Conservation (phyloP, 64 coral and sea anemone species). For the Actinia tenebrosa region DNA sequence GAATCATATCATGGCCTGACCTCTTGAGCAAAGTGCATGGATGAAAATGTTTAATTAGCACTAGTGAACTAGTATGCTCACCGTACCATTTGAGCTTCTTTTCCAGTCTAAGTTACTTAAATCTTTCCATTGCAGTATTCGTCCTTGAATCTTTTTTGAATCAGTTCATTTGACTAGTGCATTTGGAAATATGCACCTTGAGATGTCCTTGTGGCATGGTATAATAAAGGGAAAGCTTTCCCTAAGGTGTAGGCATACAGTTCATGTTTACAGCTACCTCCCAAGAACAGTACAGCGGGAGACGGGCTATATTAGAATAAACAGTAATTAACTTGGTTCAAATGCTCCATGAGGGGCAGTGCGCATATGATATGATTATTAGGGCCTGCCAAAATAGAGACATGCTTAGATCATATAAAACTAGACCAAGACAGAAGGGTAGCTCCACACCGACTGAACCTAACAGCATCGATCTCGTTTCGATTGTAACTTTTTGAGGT, state of each 20-base stretch:
- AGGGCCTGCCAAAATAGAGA: no score
- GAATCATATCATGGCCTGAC: no score
- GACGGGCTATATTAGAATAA: not conserved
- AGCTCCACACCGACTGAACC: not conserved
- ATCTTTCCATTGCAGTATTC: no score
- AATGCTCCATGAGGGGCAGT: not conserved
- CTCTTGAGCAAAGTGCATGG: no score
- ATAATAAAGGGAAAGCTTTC: not conserved
- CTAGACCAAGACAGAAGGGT: not conserved
- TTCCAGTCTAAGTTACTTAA: no score
- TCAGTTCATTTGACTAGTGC: not conserved
- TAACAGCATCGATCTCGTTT: not conserved
- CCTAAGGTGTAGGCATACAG: not conserved
- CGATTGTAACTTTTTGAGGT: not conserved
- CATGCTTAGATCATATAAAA: no score
- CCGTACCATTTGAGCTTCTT: no score
- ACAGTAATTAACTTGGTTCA: not conserved
- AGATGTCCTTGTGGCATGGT: not conserved
- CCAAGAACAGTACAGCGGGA: not conserved
- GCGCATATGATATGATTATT: no score
- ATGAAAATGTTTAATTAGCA: no score
- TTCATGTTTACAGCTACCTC: not conserved
- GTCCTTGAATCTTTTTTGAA: no score
- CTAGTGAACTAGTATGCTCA: no score
- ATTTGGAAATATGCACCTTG: not conserved